Conservation (phyloP, 1,140 invertebrate genomes). For the Cepaea nemoralis region DNA sequence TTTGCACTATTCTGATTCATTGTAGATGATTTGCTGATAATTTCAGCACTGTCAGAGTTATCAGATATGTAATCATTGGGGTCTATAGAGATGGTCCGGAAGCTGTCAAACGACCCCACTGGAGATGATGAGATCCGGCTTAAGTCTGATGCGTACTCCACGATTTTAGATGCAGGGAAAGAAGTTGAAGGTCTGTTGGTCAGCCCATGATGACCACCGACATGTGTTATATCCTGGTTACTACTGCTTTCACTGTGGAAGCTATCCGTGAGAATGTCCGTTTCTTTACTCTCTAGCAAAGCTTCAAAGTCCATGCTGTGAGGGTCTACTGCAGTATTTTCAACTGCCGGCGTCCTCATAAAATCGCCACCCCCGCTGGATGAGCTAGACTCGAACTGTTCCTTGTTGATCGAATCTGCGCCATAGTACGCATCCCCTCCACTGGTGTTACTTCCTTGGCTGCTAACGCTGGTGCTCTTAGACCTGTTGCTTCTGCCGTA, state of each 20-base stretch:
- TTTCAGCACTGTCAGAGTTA: background rate
- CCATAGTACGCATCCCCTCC: background rate
- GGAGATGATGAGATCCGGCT: conserved; percentile 26
- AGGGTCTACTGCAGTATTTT: conserved; percentile 61
- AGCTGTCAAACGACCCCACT: conserved; percentile 26
- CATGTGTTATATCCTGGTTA: conserved; percentile 48
- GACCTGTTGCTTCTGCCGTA: background rate
- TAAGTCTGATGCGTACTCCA: conserved; percentile 18
- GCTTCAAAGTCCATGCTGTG: conserved; percentile 70
- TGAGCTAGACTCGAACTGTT: background rate
- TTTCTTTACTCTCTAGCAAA: conserved; percentile 68
- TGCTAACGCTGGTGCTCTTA: conserved; percentile 6
- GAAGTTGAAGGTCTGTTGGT: conserved; percentile 55
- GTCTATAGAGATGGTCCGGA: conserved; percentile 29
- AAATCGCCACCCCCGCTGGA: background rate
- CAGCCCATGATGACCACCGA: conserved; percentile 39
- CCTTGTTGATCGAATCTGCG: background rate
- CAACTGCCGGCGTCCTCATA: background rate
- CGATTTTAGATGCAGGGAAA: conserved; percentile 48
- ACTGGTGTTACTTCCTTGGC: conserved; percentile 8
- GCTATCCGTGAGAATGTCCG: conserved; percentile 67
- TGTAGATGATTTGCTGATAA: background rate
- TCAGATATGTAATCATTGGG: conserved; percentile 28
- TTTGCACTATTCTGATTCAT: conserved; percentile 7
- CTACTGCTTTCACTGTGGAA: conserved; percentile 64